phyloP scores from a whole-genome alignment of 2,888 invertebrate genomes.

The Nemapogon koenigi region DNA sequence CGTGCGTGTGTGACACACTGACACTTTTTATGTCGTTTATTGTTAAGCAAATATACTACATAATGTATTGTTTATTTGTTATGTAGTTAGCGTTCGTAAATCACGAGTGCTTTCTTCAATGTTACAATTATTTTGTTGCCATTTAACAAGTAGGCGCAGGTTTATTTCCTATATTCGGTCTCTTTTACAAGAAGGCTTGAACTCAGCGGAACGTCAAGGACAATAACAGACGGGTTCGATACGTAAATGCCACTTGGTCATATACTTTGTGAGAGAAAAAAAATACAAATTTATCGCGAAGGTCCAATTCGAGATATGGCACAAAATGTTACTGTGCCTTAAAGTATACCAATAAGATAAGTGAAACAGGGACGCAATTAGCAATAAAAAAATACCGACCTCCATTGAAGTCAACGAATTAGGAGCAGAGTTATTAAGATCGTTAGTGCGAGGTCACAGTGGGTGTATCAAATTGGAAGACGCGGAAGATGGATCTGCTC shows the following conservation, averaged over 20 bases:
- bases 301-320: too few relatives aligned
- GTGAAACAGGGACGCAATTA: background rate
- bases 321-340: background rate
- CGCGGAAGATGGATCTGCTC: background rate
- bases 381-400: background rate
- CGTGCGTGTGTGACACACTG: too few relatives aligned
- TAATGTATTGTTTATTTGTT: too few relatives aligned
- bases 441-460: background rate
- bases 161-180: constrained; percentile 28
- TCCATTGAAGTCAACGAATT: too few relatives aligned
- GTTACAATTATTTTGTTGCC: too few relatives aligned
- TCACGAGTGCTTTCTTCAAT: too few relatives aligned
- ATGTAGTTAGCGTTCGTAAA: too few relatives aligned
- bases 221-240: background rate
- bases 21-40: too few relatives aligned
- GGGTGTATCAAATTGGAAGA: background rate
- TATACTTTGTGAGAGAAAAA: background rate
- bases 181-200: constrained; percentile 24
- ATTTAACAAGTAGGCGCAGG: too few relatives aligned
- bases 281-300: too few relatives aligned
- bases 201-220: constrained; percentile 11
- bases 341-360: background rate
- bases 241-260: constrained; percentile 1
- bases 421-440: background rate
- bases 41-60: too few relatives aligned